A percentile compares a stretch with the other conserved stretches of the same genome.
Evolutionary conservation across 2,797 vertebrate species (phyloP).

Genomic region (Neosilurus hyrtlii): DNA sequence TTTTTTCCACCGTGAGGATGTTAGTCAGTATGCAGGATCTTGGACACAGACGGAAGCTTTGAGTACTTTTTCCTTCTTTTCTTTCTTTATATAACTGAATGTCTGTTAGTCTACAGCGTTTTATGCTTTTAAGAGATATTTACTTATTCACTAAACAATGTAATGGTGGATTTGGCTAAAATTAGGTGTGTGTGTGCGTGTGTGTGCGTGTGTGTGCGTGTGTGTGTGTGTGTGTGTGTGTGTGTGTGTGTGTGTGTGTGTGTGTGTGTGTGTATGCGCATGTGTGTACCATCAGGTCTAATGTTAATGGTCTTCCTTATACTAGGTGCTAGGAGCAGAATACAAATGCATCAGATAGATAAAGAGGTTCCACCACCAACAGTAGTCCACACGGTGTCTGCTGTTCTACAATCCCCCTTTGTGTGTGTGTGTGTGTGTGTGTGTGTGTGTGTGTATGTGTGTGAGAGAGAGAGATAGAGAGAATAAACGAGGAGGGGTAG

Average conservation of each 20-base stretch:
- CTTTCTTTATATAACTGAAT: not conserved
- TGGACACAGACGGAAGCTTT: conserved; percentile 15
- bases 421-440: not conserved
- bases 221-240: not conserved
- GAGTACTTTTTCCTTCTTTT: not conserved
- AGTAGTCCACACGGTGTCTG: conserved; percentile 48
- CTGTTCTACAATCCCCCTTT: conserved; percentile 43
- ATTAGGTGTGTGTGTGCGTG: not conserved
- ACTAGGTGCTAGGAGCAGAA: conserved; percentile 41
- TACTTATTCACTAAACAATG: not conserved
- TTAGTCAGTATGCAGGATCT: conserved; percentile 26
- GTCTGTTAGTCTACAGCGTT: not conserved
- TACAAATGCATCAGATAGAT: conserved; percentile 57
- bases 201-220: not conserved
- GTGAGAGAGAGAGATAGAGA: not conserved
- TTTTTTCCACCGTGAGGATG: conserved; percentile 7
- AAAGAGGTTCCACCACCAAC: conserved; percentile 53
- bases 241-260: not conserved
- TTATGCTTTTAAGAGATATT: not conserved
- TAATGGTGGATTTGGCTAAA: not conserved
- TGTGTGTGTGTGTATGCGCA: not conserved
- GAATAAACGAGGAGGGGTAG: conserved; percentile 22
- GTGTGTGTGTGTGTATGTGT: not conserved
- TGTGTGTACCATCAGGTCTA: conserved; percentile 19
- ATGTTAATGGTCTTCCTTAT: conserved; percentile 54